These are phyloP conservation scores for Patella pellucida DNA, from an alignment of 2,888 invertebrate species.

Conservation along the genomic window DNA sequence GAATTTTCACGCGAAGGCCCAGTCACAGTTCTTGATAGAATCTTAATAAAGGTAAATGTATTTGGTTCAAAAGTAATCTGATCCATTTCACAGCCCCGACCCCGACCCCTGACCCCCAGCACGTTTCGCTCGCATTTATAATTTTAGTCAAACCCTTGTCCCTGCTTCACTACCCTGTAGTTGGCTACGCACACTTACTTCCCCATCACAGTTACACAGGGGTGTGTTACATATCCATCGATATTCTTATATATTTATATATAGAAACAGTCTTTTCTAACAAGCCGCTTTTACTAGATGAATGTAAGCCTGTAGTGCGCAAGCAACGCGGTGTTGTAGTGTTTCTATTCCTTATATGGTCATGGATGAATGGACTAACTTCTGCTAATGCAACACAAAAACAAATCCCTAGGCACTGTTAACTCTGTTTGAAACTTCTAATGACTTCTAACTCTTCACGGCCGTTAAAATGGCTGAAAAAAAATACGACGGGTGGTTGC, in stretches of 20 bases:
- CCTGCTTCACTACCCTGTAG: neutral
- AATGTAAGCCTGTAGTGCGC: constrained; percentile 6
- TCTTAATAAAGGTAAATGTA: constrained; percentile 8
- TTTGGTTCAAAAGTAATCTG: constrained; percentile 1
- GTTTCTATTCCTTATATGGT: neutral
- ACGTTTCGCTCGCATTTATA: neutral
- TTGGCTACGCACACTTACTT: neutral
- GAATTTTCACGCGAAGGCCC: constrained; percentile 6
- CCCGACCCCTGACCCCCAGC: neutral
- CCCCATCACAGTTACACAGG: neutral
- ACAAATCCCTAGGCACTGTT: constrained; percentile 27
- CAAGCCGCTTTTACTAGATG: constrained; percentile 9
- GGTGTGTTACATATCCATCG: neutral
- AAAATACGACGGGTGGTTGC: constrained; percentile 40
- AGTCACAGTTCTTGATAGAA: constrained; percentile 11
- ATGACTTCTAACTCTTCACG: constrained; percentile 5
- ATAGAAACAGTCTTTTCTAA: neutral
- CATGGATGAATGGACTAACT: constrained; percentile 18
- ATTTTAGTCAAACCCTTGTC: neutral
- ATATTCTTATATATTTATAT: too few relatives aligned
- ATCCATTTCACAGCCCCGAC: neutral
- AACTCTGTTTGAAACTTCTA: neutral
- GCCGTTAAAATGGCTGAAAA: neutral
- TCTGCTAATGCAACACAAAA: constrained; percentile 15
- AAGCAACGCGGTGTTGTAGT: constrained; percentile 7